phyloP scores from a whole-genome alignment of 1,140 invertebrate species.

The Harpegnathos saltator region DNA sequence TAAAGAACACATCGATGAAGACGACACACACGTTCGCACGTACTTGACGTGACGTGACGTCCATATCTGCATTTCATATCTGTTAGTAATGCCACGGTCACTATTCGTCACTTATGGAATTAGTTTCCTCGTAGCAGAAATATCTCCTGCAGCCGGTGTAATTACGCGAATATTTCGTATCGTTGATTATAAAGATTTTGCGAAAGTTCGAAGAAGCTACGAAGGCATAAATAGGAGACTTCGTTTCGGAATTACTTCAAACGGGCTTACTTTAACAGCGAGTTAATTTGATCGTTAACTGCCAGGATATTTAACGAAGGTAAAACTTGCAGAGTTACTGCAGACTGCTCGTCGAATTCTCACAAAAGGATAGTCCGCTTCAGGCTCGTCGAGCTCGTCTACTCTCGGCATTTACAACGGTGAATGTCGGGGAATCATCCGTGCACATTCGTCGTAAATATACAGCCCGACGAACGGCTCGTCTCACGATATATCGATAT shows the following conservation, averaged over 20 bases:
- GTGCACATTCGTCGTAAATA: not conserved
- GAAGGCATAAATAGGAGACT: slow-evolving; percentile 2
- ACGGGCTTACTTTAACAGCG: slow-evolving; percentile 27
- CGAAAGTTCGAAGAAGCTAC: slow-evolving; percentile 11
- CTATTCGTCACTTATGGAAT: slow-evolving; percentile 2
- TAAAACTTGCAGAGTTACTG: slow-evolving; percentile 29
- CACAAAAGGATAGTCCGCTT: not conserved
- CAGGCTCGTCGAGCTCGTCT: not conserved
- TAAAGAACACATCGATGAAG: not conserved
- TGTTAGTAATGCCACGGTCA: not conserved
- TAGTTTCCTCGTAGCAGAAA: not conserved
- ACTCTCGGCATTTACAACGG: not conserved
- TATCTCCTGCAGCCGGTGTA: not conserved
- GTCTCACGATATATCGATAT: slow-evolving; percentile 8
- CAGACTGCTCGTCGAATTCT: slow-evolving; percentile 7
- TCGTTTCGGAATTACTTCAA: slow-evolving; percentile 22
- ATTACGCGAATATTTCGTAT: slow-evolving; percentile 5
- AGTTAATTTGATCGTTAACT: slow-evolving; percentile 44
- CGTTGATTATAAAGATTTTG: slow-evolving; percentile 6
- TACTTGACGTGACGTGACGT: no score
- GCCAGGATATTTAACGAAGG: slow-evolving; percentile 12
- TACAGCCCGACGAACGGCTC: not conserved
- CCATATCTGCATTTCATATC: not conserved
- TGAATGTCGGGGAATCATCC: not conserved
- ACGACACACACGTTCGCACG: no score